phyloP scores from a whole-genome alignment of 2,113 vertebrate species.

The Rhadina sibilatrix region DNA sequence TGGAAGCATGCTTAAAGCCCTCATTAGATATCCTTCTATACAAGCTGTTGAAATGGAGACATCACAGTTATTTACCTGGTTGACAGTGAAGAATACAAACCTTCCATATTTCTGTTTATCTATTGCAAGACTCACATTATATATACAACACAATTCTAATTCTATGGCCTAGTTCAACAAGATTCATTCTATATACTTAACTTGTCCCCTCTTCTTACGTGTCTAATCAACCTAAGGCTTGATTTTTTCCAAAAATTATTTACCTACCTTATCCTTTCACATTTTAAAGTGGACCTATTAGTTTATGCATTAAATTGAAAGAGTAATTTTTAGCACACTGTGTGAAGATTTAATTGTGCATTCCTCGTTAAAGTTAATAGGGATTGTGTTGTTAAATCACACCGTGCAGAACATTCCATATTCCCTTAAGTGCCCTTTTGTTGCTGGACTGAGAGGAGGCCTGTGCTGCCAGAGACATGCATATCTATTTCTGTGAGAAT shows the following conservation, averaged over 20 bases:
- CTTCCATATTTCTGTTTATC: background rate
- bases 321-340: background rate
- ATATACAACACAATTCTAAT: background rate
- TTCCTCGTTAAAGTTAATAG: constrained; percentile 46
- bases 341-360: background rate
- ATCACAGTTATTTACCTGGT: background rate
- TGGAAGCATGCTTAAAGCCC: background rate
- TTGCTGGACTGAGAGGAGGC: background rate
- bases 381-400: constrained; percentile 19
- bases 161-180: background rate
- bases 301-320: background rate
- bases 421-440: constrained; percentile 30
- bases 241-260: background rate
- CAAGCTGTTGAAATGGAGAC: background rate
- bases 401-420: background rate
- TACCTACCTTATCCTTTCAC: background rate
- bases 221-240: background rate
- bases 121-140: background rate
- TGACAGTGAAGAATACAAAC: background rate
- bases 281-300: background rate
- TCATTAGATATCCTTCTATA: background rate
- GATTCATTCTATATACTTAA: background rate
- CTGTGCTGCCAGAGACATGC: background rate
- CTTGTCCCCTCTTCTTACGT: background rate
- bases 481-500: background rate